phyloP scores from a whole-genome alignment of 1,140 invertebrate genomes.

The Monomorium pharaonis region DNA sequence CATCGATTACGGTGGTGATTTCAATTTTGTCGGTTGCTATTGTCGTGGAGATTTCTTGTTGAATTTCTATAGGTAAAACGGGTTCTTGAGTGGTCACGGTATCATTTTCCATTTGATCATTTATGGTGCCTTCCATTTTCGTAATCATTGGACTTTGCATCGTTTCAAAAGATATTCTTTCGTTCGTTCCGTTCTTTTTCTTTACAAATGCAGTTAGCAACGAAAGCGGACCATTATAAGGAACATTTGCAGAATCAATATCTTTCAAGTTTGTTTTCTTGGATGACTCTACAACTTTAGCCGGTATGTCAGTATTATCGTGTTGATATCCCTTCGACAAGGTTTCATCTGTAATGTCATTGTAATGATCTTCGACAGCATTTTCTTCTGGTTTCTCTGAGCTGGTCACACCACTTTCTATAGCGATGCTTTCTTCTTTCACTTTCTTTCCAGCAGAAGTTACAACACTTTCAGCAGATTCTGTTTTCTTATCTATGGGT shows the following conservation, averaged over 20 bases:
- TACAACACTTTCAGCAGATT: not conserved
- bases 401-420: constrained; percentile 3
- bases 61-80: constrained; percentile 82
- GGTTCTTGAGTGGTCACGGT: constrained; percentile 81
- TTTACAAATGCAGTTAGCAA: not conserved
- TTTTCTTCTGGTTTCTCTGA: constrained; percentile 76
- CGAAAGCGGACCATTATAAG: constrained; percentile 25
- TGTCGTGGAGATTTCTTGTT: constrained; percentile 80
- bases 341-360: constrained; percentile 81
- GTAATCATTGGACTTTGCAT: not conserved
- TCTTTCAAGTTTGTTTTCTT: constrained; percentile 29
- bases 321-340: constrained; percentile 67
- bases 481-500: constrained; percentile 11
- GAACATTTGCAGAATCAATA: not conserved
- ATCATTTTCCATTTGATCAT: constrained; percentile 76
- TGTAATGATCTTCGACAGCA: constrained; percentile 81
- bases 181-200: constrained; percentile 13
- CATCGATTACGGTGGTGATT: constrained; percentile 52
- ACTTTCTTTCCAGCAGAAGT: constrained; percentile 20
- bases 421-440: not conserved
- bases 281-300: constrained; percentile 29
- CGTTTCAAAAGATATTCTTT: not conserved
- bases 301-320: constrained; percentile 38
- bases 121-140: constrained; percentile 25
- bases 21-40: constrained; percentile 65